A percentile compares a stretch with the other conserved stretches of the same genome.
phyloP scores from a whole-genome alignment of 2,797 vertebrate species.

The Pempheris klunzingeri region DNA sequence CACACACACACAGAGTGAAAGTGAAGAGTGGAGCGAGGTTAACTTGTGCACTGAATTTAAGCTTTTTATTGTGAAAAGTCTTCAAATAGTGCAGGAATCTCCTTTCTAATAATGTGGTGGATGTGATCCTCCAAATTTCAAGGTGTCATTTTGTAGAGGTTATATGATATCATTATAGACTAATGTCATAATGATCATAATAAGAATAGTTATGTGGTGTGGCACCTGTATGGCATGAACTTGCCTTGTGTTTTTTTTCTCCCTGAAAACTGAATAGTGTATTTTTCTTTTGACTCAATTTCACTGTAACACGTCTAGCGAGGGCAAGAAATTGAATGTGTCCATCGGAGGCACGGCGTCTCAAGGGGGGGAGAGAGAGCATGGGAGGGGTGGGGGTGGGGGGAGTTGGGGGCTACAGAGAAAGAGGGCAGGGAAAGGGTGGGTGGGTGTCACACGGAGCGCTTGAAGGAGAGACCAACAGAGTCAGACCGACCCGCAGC shows the following conservation, averaged over 20 bases:
- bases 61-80: background rate
- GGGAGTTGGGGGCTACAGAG: constrained; percentile 27
- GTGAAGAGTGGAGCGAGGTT: constrained; percentile 15
- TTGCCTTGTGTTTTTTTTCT: constrained; percentile 6
- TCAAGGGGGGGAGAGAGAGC: constrained; percentile 21
- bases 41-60: constrained; percentile 28
- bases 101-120: background rate
- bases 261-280: constrained; percentile 8
- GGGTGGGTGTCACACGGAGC: constrained; percentile 58
- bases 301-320: constrained; percentile 22
- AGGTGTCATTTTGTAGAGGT: background rate
- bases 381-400: background rate
- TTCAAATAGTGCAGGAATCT: background rate
- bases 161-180: background rate
- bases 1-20: constrained; percentile 13
- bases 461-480: constrained; percentile 66
- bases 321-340: constrained; percentile 50
- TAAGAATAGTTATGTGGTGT: background rate
- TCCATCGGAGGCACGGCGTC: constrained; percentile 51
- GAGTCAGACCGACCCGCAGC: constrained; percentile 62
- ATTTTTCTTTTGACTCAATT: constrained; percentile 48
- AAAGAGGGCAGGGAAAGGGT: constrained; percentile 51
- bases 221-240: background rate
- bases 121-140: background rate
- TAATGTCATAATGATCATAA: background rate